phyloP scores from a whole-genome alignment of 2,888 invertebrate species.

The Tupiocoris notatus region DNA sequence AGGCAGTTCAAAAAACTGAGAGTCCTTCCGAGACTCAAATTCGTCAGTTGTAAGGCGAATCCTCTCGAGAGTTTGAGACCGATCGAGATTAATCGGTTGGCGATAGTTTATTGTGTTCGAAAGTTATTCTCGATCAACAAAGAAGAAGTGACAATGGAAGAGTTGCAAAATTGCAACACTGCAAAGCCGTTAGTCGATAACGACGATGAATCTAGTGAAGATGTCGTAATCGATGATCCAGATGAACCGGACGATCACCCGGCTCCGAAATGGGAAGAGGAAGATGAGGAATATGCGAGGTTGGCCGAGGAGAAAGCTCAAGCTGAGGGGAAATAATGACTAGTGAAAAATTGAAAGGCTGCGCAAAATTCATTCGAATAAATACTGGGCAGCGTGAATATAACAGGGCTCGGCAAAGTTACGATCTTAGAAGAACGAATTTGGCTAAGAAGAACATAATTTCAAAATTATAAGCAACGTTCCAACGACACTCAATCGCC shows the following conservation, averaged over 20 bases:
- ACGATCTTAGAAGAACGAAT: no score
- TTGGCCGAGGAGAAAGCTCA: neutral
- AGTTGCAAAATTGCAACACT: neutral
- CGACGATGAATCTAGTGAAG: slow-evolving; percentile 34
- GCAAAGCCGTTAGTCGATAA: slow-evolving; percentile 16
- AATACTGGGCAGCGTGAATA: no score
- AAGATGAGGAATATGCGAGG: slow-evolving; percentile 21
- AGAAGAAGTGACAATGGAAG: slow-evolving; percentile 24
- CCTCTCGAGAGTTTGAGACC: slow-evolving; percentile 21
- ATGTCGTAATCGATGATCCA: slow-evolving; percentile 18
- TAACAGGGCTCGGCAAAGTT: no score
- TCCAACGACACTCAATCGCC: no score
- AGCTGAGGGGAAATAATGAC: neutral
- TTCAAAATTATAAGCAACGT: no score
- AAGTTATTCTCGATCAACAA: slow-evolving; percentile 25
- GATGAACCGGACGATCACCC: slow-evolving; percentile 29
- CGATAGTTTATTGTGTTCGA: slow-evolving; percentile 13
- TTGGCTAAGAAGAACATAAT: no score
- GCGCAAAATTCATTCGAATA: no score
- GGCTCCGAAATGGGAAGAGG: slow-evolving; percentile 22
- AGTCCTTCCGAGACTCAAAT: slow-evolving; percentile 21
- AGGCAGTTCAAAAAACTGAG: slow-evolving; percentile 29
- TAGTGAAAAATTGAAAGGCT: neutral
- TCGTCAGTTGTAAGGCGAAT: slow-evolving; percentile 19
- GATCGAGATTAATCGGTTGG: neutral